Evolutionary conservation across 1,140 invertebrate species (phyloP), one percentile per base, ranked within the genome.

Genomic region (Platyura marginata): DNA sequence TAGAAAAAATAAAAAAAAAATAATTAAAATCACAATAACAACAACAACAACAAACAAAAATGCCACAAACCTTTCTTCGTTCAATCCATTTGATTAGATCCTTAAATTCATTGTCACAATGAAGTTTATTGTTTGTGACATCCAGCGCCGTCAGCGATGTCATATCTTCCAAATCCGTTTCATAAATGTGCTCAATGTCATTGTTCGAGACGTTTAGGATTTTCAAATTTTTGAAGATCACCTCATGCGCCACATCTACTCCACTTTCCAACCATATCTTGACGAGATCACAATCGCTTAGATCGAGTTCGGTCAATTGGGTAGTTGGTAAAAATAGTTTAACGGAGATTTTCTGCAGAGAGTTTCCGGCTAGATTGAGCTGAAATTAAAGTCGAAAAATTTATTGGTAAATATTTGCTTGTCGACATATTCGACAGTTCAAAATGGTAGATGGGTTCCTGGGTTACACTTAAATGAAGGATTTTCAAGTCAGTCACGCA

Each of bases 321-420:
- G 68, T 64, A 22, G 70, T 69, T 15, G 65, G 59, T n/a, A 70
- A 43, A 54, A 83, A 82, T 2, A 77, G 63, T 23, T 74, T 68
- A 1, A 74, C 67, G 34, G 78, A 73, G 1, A 85, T 52, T 11
- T 69, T 64, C 46, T 65, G 68, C 33, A 85, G 58, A 4, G 74
- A 71, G 55, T 85, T 85, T 8, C 74, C 72, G 46, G 77, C 74
- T 33, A 85, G 62, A 53, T 69, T 76, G 2, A 84, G 51, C 56
- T 44, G 23, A 13, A 37, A 38, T 32, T 23, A 19, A 29, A n/a
- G n/a, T n/a, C 6, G 4, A 21, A 42, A 42, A 32, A 33, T 10
- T 19, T 19, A 20, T 13, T 20, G 5, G 18, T 6, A 37, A 9
- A 5, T 4, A 37, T 19, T 37, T 18, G 18, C 18, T 37, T 19